These are phyloP conservation scores for Tipula unca DNA, from an alignment of 2,888 invertebrate species.

Conservation along the genomic window DNA sequence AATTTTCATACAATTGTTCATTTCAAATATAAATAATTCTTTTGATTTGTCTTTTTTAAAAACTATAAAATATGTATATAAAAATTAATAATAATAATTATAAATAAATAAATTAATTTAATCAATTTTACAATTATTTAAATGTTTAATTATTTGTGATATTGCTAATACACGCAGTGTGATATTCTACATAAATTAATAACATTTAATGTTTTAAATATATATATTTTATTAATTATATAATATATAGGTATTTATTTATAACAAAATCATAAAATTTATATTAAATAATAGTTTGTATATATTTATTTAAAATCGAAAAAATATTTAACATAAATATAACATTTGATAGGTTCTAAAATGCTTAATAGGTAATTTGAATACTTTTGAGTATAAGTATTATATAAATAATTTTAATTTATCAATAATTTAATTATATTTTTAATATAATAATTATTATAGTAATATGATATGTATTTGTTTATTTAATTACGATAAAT, in stretches of 20 bases:
- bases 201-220: neutral
- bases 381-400: neutral
- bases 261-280: conserved; percentile 15
- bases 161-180: conserved; percentile 21
- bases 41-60: neutral
- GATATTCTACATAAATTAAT: conserved; percentile 14
- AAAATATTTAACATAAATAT: neutral
- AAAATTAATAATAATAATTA: neutral
- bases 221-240: neutral
- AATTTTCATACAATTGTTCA: neutral
- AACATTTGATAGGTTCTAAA: conserved; percentile 19
- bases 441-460: neutral
- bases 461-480: neutral
- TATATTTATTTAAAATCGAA: neutral
- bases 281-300: conserved; percentile 18
- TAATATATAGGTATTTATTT: neutral
- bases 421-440: neutral
- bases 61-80: neutral
- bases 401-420: neutral
- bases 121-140: neutral
- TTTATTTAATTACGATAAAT: neutral
- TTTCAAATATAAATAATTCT: neutral
- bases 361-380: neutral
- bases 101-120: neutral
- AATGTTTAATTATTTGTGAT: neutral